Percentiles rank a stretch among this genome's conserved stretches.
Evolutionary conservation across 1,140 invertebrate species (phyloP).

Genomic region (Octopus bimaculoides): DNA sequence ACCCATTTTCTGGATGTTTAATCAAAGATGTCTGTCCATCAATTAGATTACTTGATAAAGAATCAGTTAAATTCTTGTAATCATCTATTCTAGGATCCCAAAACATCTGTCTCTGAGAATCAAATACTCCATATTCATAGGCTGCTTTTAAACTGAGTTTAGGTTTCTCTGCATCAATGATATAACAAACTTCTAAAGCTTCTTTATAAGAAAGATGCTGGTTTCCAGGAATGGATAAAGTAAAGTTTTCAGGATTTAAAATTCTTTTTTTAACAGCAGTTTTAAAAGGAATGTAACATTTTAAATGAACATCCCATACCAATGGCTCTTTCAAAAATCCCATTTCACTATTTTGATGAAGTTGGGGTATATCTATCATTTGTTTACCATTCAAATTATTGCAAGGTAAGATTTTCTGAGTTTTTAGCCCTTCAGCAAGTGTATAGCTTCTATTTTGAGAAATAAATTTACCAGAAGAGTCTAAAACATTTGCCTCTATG

Average conservation of each 20-base stretch:
- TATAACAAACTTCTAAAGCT: conserved; percentile 69
- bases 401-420: background rate
- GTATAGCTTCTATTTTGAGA: background rate
- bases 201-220: background rate
- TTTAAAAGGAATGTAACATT: background rate
- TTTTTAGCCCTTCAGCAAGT: background rate
- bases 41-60: conserved; percentile 76
- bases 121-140: conserved; percentile 30
- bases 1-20: conserved; percentile 65
- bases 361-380: background rate
- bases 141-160: conserved; percentile 66
- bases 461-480: conserved; percentile 9
- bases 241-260: background rate
- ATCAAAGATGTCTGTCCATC: conserved; percentile 67
- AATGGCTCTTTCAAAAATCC: background rate
- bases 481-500: conserved; percentile 21
- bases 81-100: conserved; percentile 78
- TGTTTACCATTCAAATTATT: background rate
- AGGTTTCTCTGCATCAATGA: conserved; percentile 78
- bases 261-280: background rate
- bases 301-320: background rate
- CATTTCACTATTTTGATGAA: background rate
- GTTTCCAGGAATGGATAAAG: background rate
- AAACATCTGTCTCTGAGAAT: conserved; percentile 70
- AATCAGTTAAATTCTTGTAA: conserved; percentile 70